Evolutionary conservation across 2,888 invertebrate species (phyloP).

Genomic region (Caenorhabditis sp.): DNA sequence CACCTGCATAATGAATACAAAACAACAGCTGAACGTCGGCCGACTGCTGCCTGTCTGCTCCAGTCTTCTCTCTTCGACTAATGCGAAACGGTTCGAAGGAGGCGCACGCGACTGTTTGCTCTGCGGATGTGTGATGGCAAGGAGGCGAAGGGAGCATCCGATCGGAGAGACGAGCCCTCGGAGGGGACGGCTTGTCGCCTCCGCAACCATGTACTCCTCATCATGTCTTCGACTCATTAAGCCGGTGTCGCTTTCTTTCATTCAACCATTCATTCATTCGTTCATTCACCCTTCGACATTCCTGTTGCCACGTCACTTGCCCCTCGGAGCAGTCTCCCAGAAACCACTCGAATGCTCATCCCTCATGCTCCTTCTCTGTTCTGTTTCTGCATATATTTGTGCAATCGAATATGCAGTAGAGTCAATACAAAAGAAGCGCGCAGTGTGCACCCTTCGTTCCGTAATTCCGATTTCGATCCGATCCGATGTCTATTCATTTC

Average conservation of each 20-base stretch:
- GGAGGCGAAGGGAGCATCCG: slow-evolving; percentile 31
- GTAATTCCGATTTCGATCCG: not conserved
- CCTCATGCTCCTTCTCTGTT: slow-evolving; percentile 20
- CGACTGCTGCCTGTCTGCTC: not conserved
- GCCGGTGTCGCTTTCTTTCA: slow-evolving; percentile 25
- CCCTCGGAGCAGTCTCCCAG: slow-evolving; percentile 22
- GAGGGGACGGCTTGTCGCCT: slow-evolving; percentile 13
- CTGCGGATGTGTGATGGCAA: slow-evolving; percentile 38
- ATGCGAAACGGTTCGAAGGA: slow-evolving; percentile 43
- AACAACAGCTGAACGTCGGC: slow-evolving; percentile 27
- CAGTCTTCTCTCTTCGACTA: too few species aligned
- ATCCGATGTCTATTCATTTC: slow-evolving; percentile 6
- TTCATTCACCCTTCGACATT: not conserved
- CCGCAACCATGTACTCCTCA: slow-evolving; percentile 35
- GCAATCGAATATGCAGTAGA: slow-evolving; percentile 55
- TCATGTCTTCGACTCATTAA: slow-evolving; percentile 23
- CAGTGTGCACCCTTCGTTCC: not conserved
- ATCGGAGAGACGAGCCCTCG: too few species aligned
- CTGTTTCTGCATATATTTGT: slow-evolving; percentile 34
- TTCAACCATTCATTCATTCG: slow-evolving; percentile 1
- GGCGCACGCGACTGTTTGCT: slow-evolving; percentile 34
- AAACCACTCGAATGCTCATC: slow-evolving; percentile 42
- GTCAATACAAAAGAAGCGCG: slow-evolving; percentile 27
- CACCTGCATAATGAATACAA: slow-evolving; percentile 5
- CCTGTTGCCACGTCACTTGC: slow-evolving; percentile 22